Base-by-base conservation (phyloP, 1,140 invertebrate genomes). In the Pomacea maculata region DNA sequence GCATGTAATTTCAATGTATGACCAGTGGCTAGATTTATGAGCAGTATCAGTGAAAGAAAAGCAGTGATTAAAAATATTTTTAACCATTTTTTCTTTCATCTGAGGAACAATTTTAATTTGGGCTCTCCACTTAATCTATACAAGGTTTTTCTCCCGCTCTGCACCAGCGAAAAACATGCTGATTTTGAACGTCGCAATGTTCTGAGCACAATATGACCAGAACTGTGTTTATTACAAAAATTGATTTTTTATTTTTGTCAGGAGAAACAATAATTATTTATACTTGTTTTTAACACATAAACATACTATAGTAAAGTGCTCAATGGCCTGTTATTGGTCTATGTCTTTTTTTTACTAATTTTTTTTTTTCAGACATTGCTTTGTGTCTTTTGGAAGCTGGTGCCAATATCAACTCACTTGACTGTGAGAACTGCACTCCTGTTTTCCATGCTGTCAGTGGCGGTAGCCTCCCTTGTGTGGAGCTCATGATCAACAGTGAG, bases 391-490 rank as follows among this genome's bases (percentile, higher is more conserved):
- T 71, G 25, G 68, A 15, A 19, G 68, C 68, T 71, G 68, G 68
- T 21, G 68, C 68, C 12, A 34, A 71, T 7, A n/a, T 71, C n/a
- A 71, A 71, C 45, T n/a, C 68, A 14, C 12, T 15, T 19, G 68
- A 71, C 68, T 19, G 68, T 34, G n/a, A 71, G n/a, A 12, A 19
- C 12, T 21, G n/a, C 7, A 71, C 68, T n/a, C 68, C 68, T 71
- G 68, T 71, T n/a, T 71, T 21, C 68, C n/a, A 71, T 25, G 68
- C 68, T 71, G 68, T 71, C 15, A 14, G n/a, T 19, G 68, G 68
- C 3, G n/a, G n/a, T 14, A n/a, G 45, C 15, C 15, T 21, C 15
- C 12, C 12, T 12, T 71, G 68, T 34, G 68, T 71, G 2, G 6
- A 71, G 45, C 68, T 71, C n/a, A n/a, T 71, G 12, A n/a, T 71